Evolutionary conservation across 2,113 vertebrate species (phyloP), one percentile per base, ranked within the genome.

Genomic region (Phaethornis superciliosus): DNA sequence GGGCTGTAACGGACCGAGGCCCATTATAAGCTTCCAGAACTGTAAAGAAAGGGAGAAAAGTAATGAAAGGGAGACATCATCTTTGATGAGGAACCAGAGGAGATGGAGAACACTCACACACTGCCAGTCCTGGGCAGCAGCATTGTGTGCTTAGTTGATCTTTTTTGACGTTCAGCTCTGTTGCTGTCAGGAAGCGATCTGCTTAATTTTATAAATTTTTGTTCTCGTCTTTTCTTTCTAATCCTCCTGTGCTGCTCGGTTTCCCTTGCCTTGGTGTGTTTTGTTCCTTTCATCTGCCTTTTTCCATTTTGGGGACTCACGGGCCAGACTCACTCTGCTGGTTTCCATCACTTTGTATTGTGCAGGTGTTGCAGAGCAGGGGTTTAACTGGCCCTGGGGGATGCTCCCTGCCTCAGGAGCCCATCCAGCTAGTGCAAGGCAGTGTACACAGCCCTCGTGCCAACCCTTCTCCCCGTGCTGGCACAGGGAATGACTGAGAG

Each of bases 101-200:
- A 85, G 69, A 93, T 65, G 49, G 40, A 79, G 82, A 67, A 62
- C 91, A 58, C 13, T 76, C 24, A 71, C 33, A 24, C 12, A 27
- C 23, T 49, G 47, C 24, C 79, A 9, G 2, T 80, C 63, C 75
- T 54, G 70, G 51, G 56, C 46, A 87, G 63, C 81, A 88, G 59
- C 18, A 28, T 64, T 62, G 33, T 59, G 76, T 52, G 44, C 56
- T 89, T 75, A 93, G 51, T 64, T 28, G 85, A 88, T 71, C 83
- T 78, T 85, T 91, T 92, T 71, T 93, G 88, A 96, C 90, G 92
- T 90, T 78, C 60, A 74, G 52, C 71, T 49, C 55, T 88, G 47
- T 47, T 86, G 89, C 64, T 88, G 72, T 60, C 68, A 94, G 89
- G 94, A 96, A 95, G 85, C 62, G 88, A 95, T 83, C 93, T 96